Base-by-base conservation (phyloP, 2,113 vertebrate genomes). In the Prionailurus bengalensis region DNA sequence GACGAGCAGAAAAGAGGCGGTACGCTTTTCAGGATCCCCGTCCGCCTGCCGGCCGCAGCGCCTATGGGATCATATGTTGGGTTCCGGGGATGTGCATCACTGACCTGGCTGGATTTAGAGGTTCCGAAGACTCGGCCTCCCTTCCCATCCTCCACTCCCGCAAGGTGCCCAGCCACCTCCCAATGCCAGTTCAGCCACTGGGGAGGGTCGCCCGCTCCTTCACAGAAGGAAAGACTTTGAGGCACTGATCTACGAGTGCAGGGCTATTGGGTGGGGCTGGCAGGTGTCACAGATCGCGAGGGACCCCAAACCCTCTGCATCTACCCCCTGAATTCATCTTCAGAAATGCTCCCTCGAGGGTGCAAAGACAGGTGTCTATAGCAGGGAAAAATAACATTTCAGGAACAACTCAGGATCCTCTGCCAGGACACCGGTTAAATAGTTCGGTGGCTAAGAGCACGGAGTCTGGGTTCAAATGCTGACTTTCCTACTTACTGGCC, bases 21-120 rank as follows among this genome's bases (percentile, higher is more conserved):
- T 89, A 95, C 88, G 87, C 97, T 95, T 98, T 98, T 97, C 68
- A 98, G 96, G 91, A 97, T 87, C 94, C 95, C 93, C 86, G 25
- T 93, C 95, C 89, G 36, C 21, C 27, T 4, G 68, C 71, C 1
- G 45, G 94, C 88, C 88, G 90, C 85, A 55, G 27, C 95, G 94
- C 16, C 89, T 86, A 45, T 36, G 96, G 96, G 97, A 91, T 93
- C 91, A 91, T 0, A 27, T 29, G 92, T 29, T 78, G 33, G 27
- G 45, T 58, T 93, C 95, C 93, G 45, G 53, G 65, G 53, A 92
- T 61, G 4, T 39, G 86, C 31, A 19, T 94, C 92, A 81, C 70
- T 98, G 97, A 96, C 94, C 91, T 5, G 5, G 63, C 53, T 73
- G 71, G 89, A 33, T 93, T 65, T 93, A 93, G 84, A 78, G 89